A percentile compares a stretch with the other conserved stretches of the same genome.
Evolutionary conservation across 2,113 vertebrate species (phyloP).

Genomic region (Cisticola juncidis): DNA sequence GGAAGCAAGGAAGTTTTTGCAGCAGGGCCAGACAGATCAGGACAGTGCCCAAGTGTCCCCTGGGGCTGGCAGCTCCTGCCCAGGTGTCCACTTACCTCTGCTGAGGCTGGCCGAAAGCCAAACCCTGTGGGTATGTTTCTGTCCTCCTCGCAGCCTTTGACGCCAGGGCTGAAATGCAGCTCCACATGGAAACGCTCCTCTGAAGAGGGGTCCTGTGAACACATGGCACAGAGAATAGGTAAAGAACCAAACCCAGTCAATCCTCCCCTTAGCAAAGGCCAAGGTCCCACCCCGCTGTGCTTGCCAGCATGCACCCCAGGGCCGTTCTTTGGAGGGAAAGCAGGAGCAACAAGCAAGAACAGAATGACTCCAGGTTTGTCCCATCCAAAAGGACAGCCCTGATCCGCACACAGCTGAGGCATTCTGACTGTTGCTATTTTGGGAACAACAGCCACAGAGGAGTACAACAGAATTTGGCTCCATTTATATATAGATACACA

Average conservation of each 20-base stretch:
- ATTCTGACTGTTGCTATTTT: not conserved
- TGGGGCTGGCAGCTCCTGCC: not conserved
- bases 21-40: not conserved
- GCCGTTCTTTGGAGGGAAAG: not conserved
- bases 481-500: not conserved
- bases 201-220: slow-evolving; percentile 86
- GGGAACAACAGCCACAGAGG: not conserved
- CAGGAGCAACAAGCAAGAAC: not conserved
- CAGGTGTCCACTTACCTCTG: slow-evolving; percentile 78
- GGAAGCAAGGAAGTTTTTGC: not conserved
- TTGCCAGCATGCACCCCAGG: not conserved
- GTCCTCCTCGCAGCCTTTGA: slow-evolving; percentile 93
- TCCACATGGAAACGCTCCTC: slow-evolving; percentile 98
- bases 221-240: not conserved
- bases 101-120: slow-evolving; percentile 93
- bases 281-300: not conserved
- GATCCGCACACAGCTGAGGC: not conserved
- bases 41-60: not conserved
- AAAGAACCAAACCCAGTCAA: not conserved
- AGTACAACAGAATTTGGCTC: not conserved
- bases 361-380: not conserved
- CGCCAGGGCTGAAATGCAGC: slow-evolving; percentile 96
- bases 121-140: slow-evolving; percentile 89
- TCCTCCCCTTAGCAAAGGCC: not conserved
- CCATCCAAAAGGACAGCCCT: not conserved